phyloP scores from a whole-genome alignment of 2,797 vertebrate genomes.

The Sandelia bainsii region DNA sequence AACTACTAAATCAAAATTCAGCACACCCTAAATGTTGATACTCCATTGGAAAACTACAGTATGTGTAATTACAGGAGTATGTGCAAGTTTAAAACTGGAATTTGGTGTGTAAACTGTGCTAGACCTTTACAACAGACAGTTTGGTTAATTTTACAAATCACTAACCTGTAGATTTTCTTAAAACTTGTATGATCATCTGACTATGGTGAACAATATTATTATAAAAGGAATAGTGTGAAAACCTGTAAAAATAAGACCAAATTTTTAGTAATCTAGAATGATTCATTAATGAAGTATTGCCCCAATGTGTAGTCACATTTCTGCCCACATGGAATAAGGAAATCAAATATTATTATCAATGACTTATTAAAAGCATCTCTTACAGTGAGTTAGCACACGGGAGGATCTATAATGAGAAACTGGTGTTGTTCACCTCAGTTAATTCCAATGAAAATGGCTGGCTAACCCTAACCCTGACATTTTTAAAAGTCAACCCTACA shows the following conservation, averaged over 20 bases:
- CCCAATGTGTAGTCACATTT: neutral
- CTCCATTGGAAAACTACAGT: conserved; percentile 2
- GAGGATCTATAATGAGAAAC: no score
- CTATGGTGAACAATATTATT: neutral
- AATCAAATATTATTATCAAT: neutral
- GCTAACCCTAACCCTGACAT: neutral
- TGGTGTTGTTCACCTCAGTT: no score
- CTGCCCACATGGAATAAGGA: neutral
- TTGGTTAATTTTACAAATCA: neutral
- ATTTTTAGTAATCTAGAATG: neutral
- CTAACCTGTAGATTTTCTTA: neutral
- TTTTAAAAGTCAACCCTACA: no score
- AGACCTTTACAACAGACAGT: neutral
- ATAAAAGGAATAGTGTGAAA: neutral
- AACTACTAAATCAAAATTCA: conserved; percentile 1
- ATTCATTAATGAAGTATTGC: conserved; percentile 4
- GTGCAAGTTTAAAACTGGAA: neutral
- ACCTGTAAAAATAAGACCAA: conserved; percentile 3
- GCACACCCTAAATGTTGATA: neutral
- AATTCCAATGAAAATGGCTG: no score
- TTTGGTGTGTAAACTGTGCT: neutral
- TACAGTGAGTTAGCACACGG: no score
- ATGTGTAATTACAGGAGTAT: neutral
- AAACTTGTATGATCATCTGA: neutral
- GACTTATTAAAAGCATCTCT: no score